Conservation (phyloP, 2,797 vertebrate genomes). For the Macropodus opercularis region DNA sequence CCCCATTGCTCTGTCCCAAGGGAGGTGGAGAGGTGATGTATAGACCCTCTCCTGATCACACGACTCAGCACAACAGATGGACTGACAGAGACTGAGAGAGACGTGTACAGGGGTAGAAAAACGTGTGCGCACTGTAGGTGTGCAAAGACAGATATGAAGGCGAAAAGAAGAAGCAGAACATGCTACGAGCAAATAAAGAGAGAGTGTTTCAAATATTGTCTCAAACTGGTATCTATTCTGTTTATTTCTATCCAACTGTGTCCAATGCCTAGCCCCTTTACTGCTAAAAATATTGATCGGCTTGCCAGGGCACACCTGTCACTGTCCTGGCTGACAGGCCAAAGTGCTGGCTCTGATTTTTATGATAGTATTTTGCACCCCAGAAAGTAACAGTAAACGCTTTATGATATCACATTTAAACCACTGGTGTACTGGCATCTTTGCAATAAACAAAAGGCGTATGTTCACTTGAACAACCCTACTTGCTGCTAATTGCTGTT, state of each 20-base stretch:
- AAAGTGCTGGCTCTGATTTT: background rate
- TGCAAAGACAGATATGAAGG: slow-evolving; percentile 2
- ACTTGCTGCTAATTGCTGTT: background rate
- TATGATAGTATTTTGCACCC: background rate
- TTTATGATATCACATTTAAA: background rate
- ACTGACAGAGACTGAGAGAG: slow-evolving; percentile 36
- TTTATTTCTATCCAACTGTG: too few relatives aligned
- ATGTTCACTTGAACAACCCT: too few relatives aligned
- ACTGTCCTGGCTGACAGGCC: slow-evolving; percentile 13
- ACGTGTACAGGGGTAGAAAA: slow-evolving; percentile 34
- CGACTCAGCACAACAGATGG: slow-evolving; percentile 78
- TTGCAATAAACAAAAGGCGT: background rate
- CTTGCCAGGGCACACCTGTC: slow-evolving; percentile 28
- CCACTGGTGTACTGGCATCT: background rate
- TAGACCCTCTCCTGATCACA: slow-evolving; percentile 68
- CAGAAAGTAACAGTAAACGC: background rate
- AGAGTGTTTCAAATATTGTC: too few relatives aligned
- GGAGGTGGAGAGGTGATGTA: slow-evolving; percentile 76
- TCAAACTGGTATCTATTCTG: slow-evolving; percentile 2
- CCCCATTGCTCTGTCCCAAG: slow-evolving; percentile 62
- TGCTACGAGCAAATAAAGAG: slow-evolving; percentile 21
- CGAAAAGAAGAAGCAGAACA: too few relatives aligned
- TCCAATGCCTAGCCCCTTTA: too few relatives aligned
- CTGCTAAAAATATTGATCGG: slow-evolving; percentile 4
- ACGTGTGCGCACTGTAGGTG: slow-evolving; percentile 28